Evolutionary conservation across 2,888 invertebrate genomes (phyloP).

Genomic region (Drosophila subsilvestris): DNA sequence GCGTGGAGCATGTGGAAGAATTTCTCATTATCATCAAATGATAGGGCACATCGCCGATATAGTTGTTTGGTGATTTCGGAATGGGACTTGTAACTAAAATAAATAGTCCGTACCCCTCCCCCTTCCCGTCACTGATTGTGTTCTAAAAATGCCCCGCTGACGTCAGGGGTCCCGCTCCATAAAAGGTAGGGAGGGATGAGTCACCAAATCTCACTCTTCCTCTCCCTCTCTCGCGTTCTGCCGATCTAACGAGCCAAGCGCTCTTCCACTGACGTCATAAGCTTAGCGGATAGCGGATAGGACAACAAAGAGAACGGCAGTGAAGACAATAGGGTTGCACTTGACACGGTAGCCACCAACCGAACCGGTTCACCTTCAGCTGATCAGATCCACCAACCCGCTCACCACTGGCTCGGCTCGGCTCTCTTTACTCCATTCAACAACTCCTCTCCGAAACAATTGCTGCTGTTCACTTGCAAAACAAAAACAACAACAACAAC

Average conservation of each 20-base stretch:
- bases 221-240: not conserved
- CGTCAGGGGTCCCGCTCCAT: not conserved
- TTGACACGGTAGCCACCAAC: slow-evolving; percentile 52
- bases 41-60: slow-evolving; percentile 17
- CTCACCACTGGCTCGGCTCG: no score
- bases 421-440: slow-evolving; percentile 10
- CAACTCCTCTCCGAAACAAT: slow-evolving; percentile 21
- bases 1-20: slow-evolving; percentile 42
- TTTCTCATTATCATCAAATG: slow-evolving; percentile 64
- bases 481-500: not conserved
- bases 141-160: not conserved
- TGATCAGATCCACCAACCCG: slow-evolving; percentile 11
- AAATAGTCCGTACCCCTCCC: not conserved
- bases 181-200: not conserved
- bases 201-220: not conserved
- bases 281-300: slow-evolving; percentile 4
- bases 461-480: slow-evolving; percentile 10
- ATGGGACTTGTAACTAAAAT: not conserved
- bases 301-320: slow-evolving; percentile 30
- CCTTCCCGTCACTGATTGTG: not conserved
- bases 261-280: not conserved
- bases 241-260: not conserved
- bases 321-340: slow-evolving; percentile 52
- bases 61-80: slow-evolving; percentile 47
- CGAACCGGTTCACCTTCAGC: slow-evolving; percentile 48